Evolutionary conservation across 2,797 vertebrate genomes (phyloP), one percentile per base, ranked within the genome.

Genomic region (Hafferia zeledoni): DNA sequence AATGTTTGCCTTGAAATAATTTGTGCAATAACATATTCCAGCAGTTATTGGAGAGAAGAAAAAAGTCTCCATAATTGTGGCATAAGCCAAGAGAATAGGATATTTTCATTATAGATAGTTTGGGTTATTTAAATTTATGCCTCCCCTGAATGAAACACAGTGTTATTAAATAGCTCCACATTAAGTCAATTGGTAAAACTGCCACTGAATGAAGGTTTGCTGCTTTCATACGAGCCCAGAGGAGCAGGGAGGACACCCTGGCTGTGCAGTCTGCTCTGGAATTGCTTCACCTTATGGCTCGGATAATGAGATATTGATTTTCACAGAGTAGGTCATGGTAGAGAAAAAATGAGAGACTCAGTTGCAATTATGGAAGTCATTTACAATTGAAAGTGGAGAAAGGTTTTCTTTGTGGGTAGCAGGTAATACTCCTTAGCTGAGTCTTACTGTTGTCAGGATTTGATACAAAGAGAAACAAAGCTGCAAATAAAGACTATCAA

Each of bases 301-400:
- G 76, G 89, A 39, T 91, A 91, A 94, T 91, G 79, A 94, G 91
- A 75, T 95, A 95, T 91, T 89, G 95, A 96, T 96, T 96, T 94
- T 81, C 72, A 75, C 79, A 44, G 82, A 53, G 61, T 25, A 71
- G 65, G 57, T 71, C 61, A 65, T 25, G 72, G 35, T 85, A 1
- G 2, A 91, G 79, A 39, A 43, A 92, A 93, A 95, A 77, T 91
- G 68, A 83, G 93, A 70, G 49, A 88, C 61, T 92, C 75, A 3
- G 19, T 53, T 75, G 69, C 76, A 85, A 87, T 96, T 94, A 85
- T 31, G 28, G 61, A 89, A 85, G 49, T 77, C 1, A 93, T 96
- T 94, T 92, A 49, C 79, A 95, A 57, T 27, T 84, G 50, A 31
- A 87, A 85, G 69, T 78, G 30, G n/a, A 64, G 22, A 78, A 67